Evolutionary conservation across 2,113 vertebrate species (phyloP).

Genomic region (Grantiella picta): DNA sequence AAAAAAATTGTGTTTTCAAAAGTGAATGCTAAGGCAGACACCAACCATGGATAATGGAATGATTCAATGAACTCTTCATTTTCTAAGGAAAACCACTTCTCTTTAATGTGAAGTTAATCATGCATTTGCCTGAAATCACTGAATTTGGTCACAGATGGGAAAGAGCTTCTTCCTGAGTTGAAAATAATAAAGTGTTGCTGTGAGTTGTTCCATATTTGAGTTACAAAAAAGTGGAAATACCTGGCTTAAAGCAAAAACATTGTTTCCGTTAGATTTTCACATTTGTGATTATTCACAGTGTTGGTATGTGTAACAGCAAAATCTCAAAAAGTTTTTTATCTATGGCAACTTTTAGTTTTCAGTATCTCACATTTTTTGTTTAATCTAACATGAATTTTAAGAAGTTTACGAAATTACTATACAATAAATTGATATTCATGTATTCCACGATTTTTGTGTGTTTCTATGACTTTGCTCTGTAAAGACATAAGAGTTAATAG

Average conservation of each 20-base stretch:
- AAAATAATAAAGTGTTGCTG: not conserved
- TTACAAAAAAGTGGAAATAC: not conserved
- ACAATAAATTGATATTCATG: not conserved
- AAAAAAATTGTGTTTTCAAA: not conserved
- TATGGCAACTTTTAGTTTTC: not conserved
- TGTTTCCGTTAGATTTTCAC: not conserved
- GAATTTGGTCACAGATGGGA: not conserved
- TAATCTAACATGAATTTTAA: not conserved
- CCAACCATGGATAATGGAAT: fast-evolving
- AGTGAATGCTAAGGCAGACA: not conserved
- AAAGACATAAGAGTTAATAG: not conserved
- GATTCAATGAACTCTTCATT: not conserved
- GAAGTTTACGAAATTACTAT: not conserved
- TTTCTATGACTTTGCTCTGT: not conserved
- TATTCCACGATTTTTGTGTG: not conserved
- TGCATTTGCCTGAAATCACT: not conserved
- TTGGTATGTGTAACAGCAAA: not conserved
- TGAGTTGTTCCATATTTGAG: not conserved
- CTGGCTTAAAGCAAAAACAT: not conserved
- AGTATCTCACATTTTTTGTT: not conserved
- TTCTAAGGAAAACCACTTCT: not conserved
- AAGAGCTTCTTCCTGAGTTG: not conserved
- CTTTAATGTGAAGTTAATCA: not conserved
- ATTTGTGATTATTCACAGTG: not conserved
- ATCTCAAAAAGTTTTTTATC: not conserved